Percentiles rank a stretch among this genome's conserved stretches.
phyloP scores from a whole-genome alignment of 2,888 invertebrate genomes.

The Drosophila nigricruria region DNA sequence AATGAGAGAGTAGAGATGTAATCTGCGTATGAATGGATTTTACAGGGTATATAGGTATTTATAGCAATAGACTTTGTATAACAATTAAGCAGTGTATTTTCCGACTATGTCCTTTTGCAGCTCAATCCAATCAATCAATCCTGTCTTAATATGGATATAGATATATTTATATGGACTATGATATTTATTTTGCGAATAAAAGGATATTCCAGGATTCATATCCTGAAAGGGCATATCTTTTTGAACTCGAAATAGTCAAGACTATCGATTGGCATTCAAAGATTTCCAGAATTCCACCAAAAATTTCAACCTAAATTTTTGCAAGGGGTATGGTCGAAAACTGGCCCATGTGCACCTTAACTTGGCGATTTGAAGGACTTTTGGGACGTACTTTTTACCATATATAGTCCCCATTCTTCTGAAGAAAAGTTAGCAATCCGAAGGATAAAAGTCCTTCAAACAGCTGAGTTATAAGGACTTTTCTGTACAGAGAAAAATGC shows the following conservation, averaged over 20 bases:
- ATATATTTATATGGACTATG: no score
- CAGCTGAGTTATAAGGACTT: neutral
- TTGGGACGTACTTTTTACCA: neutral
- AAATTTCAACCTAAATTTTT: neutral
- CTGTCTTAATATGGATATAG: no score
- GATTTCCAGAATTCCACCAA: neutral
- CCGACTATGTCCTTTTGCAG: neutral
- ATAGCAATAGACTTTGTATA: neutral
- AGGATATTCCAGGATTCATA: neutral
- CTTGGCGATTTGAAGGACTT: constrained; percentile 1
- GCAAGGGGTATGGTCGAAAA: constrained; percentile 10
- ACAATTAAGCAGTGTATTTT: neutral
- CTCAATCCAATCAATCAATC: no score
- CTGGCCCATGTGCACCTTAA: neutral
- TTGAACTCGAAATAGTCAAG: neutral
- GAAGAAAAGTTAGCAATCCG: neutral
- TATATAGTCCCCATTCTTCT: neutral
- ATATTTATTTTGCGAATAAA: constrained; percentile 4
- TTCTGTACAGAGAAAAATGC: neutral
- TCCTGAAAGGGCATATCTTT: neutral
- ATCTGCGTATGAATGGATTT: neutral
- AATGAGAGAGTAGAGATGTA: neutral
- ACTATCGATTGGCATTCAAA: constrained; percentile 3
- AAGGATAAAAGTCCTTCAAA: neutral
- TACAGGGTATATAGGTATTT: neutral